Percentiles rank a stretch among this genome's conserved stretches.
phyloP scores from a whole-genome alignment of 64 coral and sea anemone species.

The Stylophora pistillata region DNA sequence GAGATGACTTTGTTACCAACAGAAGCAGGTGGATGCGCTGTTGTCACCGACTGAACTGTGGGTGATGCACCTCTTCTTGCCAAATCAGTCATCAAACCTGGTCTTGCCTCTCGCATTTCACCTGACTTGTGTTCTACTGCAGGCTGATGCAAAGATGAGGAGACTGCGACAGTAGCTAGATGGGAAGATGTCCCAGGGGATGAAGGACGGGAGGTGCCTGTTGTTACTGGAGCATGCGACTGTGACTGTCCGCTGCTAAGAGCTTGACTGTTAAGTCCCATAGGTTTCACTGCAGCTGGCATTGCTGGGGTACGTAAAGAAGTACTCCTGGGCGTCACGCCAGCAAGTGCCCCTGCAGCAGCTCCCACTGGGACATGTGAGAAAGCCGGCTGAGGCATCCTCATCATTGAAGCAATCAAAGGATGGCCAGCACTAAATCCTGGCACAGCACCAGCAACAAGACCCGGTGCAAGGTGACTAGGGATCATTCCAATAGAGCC shows the following conservation, averaged over 20 bases:
- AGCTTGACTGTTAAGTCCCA: conserved; percentile 33
- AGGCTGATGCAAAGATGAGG: conserved; percentile 48
- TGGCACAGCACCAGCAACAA: conserved; percentile 21
- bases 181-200: conserved; percentile 31
- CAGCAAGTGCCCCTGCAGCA: conserved; percentile 53
- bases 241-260: conserved; percentile 28
- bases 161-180: conserved; percentile 22
- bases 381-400: conserved; percentile 43
- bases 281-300: conserved; percentile 32
- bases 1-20: conserved; percentile 10
- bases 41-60: conserved; percentile 16
- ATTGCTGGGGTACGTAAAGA: conserved; percentile 35
- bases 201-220: conserved; percentile 46
- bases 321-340: conserved; percentile 39
- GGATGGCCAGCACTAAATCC: conserved; percentile 10
- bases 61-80: conserved; percentile 42
- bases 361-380: conserved; percentile 63
- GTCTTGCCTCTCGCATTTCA: conserved; percentile 38
- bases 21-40: conserved; percentile 12
- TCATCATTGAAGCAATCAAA: conserved; percentile 30
- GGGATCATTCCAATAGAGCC: conserved; percentile 44
- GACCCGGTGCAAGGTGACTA: conserved; percentile 25
- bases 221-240: conserved; percentile 29
- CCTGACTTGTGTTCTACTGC: conserved; percentile 42
- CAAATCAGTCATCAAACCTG: conserved; percentile 39